Evolutionary conservation across 2,888 invertebrate genomes (phyloP).

Genomic region (Nomada lathburiana): DNA sequence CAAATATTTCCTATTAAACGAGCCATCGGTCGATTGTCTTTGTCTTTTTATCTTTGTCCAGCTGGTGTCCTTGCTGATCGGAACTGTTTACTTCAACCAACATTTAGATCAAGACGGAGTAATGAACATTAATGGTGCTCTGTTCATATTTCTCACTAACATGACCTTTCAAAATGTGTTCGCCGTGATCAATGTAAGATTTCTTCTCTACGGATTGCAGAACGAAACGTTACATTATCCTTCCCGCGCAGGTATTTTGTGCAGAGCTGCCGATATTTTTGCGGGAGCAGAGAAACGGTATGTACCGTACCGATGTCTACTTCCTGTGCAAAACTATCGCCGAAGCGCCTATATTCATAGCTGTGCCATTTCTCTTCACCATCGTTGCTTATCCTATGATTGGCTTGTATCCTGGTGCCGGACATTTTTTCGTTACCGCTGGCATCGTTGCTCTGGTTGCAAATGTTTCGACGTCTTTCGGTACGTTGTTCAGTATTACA

Average conservation of each 20-base stretch:
- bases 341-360: conserved; percentile 94
- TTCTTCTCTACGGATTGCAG: neutral
- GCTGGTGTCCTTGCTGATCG: conserved; percentile 95
- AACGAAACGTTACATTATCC: neutral
- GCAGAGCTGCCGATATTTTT: conserved; percentile 95
- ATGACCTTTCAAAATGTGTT: conserved; percentile 98
- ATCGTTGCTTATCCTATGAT: conserved; percentile 95
- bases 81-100: conserved; percentile 94
- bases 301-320: conserved; percentile 96
- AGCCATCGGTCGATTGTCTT: neutral
- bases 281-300: conserved; percentile 94
- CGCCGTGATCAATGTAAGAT: conserved; percentile 95
- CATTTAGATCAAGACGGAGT: conserved; percentile 93
- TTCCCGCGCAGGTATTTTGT: conserved; percentile 90
- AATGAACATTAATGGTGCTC: conserved; percentile 96
- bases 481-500: conserved; percentile 82
- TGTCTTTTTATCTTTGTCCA: conserved; percentile 81
- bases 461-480: conserved; percentile 95
- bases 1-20: neutral
- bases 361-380: conserved; percentile 93
- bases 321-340: conserved; percentile 96
- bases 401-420: conserved; percentile 90
- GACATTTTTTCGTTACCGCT: conserved; percentile 90
- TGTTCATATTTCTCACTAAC: conserved; percentile 95
- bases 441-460: conserved; percentile 92